A percentile compares a stretch with the other conserved stretches of the same genome.
phyloP scores from a whole-genome alignment of 2,797 vertebrate species.

The Myotis myotis region DNA sequence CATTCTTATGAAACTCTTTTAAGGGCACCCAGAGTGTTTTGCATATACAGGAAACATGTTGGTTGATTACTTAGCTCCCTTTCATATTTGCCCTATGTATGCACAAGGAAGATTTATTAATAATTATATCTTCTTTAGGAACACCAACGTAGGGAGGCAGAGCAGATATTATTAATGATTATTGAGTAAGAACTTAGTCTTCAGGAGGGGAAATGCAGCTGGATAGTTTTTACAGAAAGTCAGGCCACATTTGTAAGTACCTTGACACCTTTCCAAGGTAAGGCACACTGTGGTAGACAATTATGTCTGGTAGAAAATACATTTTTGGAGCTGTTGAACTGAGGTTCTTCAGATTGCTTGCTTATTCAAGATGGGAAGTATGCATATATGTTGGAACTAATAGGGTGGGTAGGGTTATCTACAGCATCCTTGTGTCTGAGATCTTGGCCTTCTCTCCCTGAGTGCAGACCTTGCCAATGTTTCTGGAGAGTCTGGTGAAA shows the following conservation, averaged over 20 bases:
- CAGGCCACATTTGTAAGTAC: background rate
- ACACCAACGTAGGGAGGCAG: background rate
- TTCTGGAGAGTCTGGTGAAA: conserved; percentile 50
- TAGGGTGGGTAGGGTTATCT: background rate
- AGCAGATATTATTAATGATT: background rate
- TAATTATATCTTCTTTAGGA: background rate
- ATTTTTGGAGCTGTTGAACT: background rate
- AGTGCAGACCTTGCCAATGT: background rate
- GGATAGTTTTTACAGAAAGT: background rate
- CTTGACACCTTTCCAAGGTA: background rate
- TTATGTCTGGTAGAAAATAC: background rate
- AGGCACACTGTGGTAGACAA: background rate
- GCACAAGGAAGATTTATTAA: background rate
- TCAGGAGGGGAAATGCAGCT: background rate
- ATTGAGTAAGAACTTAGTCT: background rate
- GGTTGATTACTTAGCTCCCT: background rate
- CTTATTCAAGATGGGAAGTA: background rate
- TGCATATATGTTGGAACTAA: background rate
- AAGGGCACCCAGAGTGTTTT: background rate
- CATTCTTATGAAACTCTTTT: background rate
- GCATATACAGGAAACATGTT: background rate
- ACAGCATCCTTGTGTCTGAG: background rate
- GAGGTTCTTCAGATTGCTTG: background rate
- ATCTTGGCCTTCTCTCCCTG: background rate
- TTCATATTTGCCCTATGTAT: background rate